These are phyloP conservation scores for Leucozona laternaria DNA, from an alignment of 2,888 invertebrate genomes.

Conservation along the genomic window DNA sequence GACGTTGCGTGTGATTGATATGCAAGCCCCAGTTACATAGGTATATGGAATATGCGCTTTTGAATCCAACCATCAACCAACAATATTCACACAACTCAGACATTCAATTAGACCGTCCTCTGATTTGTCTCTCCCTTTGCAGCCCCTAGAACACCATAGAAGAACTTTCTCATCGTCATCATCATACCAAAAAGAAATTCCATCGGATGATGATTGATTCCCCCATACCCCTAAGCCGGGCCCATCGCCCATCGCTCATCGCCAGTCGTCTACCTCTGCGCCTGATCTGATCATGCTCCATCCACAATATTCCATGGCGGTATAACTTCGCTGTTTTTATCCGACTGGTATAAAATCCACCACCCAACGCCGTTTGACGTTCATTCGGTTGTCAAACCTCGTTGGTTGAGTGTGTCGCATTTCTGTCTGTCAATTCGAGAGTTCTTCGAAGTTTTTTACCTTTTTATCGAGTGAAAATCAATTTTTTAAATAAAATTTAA, in stretches of 20 bases:
- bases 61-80: slow-evolving; percentile 14
- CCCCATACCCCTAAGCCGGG: slow-evolving; percentile 6
- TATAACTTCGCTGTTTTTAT: slow-evolving; percentile 16
- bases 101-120: slow-evolving; percentile 6
- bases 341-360: slow-evolving; percentile 66
- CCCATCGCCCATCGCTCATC: too few species aligned
- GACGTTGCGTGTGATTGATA: background rate
- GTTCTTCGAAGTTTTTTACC: slow-evolving; percentile 39
- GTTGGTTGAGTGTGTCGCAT: slow-evolving; percentile 30
- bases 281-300: slow-evolving; percentile 13
- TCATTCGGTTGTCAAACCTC: slow-evolving; percentile 69
- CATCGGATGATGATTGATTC: slow-evolving; percentile 66
- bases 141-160: background rate
- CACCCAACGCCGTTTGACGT: slow-evolving; percentile 45
- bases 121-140: background rate
- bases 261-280: too few species aligned
- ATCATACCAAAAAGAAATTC: slow-evolving; percentile 42
- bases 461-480: slow-evolving; percentile 29
- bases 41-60: slow-evolving; percentile 44
- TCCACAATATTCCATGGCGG: slow-evolving; percentile 11
- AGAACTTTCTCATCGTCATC: slow-evolving; percentile 14
- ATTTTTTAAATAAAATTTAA: slow-evolving; percentile 35
- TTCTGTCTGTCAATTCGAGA: slow-evolving; percentile 13
- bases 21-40: background rate
- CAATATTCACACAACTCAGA: slow-evolving; percentile 26